Evolutionary conservation across 2,888 invertebrate genomes (phyloP).

Genomic region (Xestobium rufovillosum): DNA sequence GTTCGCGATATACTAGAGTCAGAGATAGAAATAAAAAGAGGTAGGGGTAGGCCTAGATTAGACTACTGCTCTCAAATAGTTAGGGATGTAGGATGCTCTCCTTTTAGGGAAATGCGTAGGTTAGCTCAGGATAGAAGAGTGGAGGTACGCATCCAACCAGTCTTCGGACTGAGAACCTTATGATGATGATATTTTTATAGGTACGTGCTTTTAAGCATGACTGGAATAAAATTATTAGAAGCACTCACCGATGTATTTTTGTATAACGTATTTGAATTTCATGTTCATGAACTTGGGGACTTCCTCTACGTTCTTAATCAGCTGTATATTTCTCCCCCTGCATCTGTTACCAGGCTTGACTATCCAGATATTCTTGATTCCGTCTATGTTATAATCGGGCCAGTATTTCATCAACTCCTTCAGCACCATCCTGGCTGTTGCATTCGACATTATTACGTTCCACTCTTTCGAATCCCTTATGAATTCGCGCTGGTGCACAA

Average conservation of each 20-base stretch:
- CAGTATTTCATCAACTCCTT: constrained; percentile 62
- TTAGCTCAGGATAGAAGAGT: too few species aligned
- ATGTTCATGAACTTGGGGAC: constrained; percentile 64
- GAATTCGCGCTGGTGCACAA: constrained; percentile 54
- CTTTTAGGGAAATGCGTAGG: too few species aligned
- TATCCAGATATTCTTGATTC: constrained; percentile 86
- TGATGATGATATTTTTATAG: too few species aligned
- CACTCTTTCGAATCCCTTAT: constrained; percentile 19
- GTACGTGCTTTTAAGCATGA: too few species aligned
- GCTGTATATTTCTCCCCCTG: constrained; percentile 80
- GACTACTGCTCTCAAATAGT: too few species aligned
- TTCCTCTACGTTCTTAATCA: constrained; percentile 79
- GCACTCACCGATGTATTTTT: constrained; percentile 84
- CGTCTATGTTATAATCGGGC: constrained; percentile 81
- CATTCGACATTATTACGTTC: constrained; percentile 27
- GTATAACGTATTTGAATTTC: constrained; percentile 81
- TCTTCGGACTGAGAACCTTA: too few species aligned
- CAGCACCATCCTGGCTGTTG: constrained; percentile 54
- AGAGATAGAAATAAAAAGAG: too few species aligned
- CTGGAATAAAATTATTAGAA: too few species aligned
- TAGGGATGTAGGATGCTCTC: too few species aligned
- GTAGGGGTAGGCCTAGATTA: too few species aligned
- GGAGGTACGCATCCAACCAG: too few species aligned
- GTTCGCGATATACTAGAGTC: too few species aligned
- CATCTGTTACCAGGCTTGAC: constrained; percentile 90